Evolutionary conservation across 2,888 invertebrate species (phyloP).

Genomic region (Tupiocoris notatus): DNA sequence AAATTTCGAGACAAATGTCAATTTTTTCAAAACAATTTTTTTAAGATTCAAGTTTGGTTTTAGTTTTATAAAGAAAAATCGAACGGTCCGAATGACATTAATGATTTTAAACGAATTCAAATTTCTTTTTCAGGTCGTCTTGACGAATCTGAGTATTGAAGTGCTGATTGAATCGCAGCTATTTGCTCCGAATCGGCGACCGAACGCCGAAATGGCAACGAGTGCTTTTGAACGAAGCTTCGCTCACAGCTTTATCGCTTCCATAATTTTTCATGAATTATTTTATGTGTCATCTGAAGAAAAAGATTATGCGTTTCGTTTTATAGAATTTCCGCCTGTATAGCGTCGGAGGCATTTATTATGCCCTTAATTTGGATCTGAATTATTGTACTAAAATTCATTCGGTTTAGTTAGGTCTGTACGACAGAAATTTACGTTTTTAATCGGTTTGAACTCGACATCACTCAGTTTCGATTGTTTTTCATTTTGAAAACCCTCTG

Average conservation of each 20-base stretch:
- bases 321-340: neutral
- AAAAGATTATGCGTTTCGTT: neutral
- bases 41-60: neutral
- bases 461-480: neutral
- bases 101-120: neutral
- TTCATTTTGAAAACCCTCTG: neutral
- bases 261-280: neutral
- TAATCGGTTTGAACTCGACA: neutral
- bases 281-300: neutral
- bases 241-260: neutral
- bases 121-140: conserved; percentile 21
- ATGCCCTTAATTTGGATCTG: neutral
- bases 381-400: neutral
- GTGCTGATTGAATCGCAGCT: neutral
- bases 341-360: neutral
- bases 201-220: neutral
- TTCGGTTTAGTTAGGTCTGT: too few relatives aligned
- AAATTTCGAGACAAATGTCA: too few relatives aligned
- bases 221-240: neutral
- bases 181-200: neutral
- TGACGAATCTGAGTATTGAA: conserved; percentile 37
- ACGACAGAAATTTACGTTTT: too few relatives aligned
- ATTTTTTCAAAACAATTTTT: neutral
- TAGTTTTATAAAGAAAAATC: neutral
- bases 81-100: too few relatives aligned